These are phyloP conservation scores for Falco columbarius DNA, from an alignment of 2,797 vertebrate genomes.

Conservation along the genomic window DNA sequence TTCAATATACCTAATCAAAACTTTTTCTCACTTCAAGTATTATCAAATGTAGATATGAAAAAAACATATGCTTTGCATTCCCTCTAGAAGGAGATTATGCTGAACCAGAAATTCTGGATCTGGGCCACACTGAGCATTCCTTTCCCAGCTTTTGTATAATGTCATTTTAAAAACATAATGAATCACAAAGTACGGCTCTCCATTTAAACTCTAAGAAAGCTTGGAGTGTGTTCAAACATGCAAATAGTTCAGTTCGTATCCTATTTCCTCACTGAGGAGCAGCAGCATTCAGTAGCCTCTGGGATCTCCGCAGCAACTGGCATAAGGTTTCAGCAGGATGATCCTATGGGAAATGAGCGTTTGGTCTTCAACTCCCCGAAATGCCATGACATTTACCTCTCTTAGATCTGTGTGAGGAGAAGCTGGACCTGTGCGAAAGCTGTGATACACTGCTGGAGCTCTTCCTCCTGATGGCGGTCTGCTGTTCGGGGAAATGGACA, in stretches of 20 bases:
- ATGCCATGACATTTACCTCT: slow-evolving; percentile 80
- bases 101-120: slow-evolving; percentile 14
- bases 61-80: slow-evolving; percentile 21
- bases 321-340: neutral
- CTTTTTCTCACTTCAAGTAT: neutral
- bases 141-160: slow-evolving; percentile 22
- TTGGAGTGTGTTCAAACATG: slow-evolving; percentile 7
- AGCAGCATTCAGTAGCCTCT: neutral
- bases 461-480: slow-evolving; percentile 85
- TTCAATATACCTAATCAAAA: neutral
- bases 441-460: slow-evolving; percentile 87
- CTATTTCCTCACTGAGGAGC: neutral
- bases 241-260: neutral
- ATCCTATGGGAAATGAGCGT: neutral
- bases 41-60: neutral
- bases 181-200: slow-evolving; percentile 28
- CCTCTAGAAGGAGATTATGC: neutral
- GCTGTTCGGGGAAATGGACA: slow-evolving; percentile 85
- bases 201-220: slow-evolving; percentile 20
- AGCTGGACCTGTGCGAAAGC: slow-evolving; percentile 85
- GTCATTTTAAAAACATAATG: neutral
- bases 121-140: neutral
- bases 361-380: neutral
- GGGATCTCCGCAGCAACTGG: neutral
- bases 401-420: slow-evolving; percentile 87